These are phyloP conservation scores for Rhinogobio ventralis DNA, from an alignment of 2,797 vertebrate species.

Conservation along the genomic window DNA sequence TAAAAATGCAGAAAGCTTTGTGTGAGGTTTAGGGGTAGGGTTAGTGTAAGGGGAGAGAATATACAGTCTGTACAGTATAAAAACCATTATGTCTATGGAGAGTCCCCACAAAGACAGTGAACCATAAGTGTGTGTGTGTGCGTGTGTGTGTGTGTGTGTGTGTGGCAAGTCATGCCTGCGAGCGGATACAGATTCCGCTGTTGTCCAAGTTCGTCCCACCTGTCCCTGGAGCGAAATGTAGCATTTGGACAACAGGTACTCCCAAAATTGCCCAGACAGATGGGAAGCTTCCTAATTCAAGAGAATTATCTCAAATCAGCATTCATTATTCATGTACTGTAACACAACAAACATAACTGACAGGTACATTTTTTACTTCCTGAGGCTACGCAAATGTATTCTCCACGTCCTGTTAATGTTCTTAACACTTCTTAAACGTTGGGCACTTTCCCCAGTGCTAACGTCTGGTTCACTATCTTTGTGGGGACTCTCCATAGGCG, in stretches of 20 bases:
- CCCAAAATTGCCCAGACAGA: constrained; percentile 25
- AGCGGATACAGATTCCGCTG: constrained; percentile 19
- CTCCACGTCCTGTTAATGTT: neutral
- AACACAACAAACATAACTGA: neutral
- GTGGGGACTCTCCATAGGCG: too few relatives aligned
- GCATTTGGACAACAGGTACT: constrained; percentile 29
- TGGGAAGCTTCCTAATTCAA: constrained; percentile 30
- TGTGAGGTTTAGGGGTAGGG: too few relatives aligned
- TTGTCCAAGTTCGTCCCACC: constrained; percentile 42
- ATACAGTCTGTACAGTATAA: too few relatives aligned
- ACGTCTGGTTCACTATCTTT: neutral
- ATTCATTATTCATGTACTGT: neutral
- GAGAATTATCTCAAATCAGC: neutral
- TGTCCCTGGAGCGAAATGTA: constrained; percentile 37
- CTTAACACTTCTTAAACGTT: neutral
- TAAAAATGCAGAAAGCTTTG: too few relatives aligned
- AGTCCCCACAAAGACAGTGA: too few relatives aligned
- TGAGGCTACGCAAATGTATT: neutral
- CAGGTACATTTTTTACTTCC: neutral
- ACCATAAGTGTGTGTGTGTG: neutral
- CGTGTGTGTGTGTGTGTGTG: neutral
- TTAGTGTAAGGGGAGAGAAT: too few relatives aligned
- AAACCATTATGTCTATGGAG: too few relatives aligned
- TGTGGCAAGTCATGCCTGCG: constrained; percentile 13
- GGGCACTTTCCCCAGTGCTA: neutral